Evolutionary conservation across 2,888 invertebrate species (phyloP).

Genomic region (Plagodis pulveraria): DNA sequence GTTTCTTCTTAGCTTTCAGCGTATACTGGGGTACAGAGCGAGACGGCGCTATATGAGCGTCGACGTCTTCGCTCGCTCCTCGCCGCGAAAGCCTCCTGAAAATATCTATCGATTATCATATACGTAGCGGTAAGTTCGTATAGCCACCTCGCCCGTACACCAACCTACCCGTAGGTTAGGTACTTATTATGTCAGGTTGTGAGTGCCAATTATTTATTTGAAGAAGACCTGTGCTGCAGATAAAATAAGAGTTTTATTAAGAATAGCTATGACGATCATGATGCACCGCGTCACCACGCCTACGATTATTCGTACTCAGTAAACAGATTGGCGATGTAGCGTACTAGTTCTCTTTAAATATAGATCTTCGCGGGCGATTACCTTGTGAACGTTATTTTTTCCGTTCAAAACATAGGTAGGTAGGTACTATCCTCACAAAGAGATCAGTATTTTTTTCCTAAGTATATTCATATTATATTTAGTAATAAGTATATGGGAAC

Average conservation of each 20-base stretch:
- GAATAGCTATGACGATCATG: constrained; percentile 44
- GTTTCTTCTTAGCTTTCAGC: constrained; percentile 39
- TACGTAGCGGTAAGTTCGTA: constrained; percentile 69
- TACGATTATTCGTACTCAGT: constrained; percentile 44
- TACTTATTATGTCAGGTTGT: constrained; percentile 62
- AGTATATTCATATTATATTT: constrained; percentile 2
- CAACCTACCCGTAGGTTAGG: background rate
- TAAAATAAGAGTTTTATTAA: constrained; percentile 1
- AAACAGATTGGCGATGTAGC: constrained; percentile 51
- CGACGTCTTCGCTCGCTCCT: constrained; percentile 58
- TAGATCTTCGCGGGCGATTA: constrained; percentile 51
- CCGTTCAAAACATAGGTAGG: constrained; percentile 13
- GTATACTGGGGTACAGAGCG: constrained; percentile 67
- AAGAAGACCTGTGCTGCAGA: constrained; percentile 59
- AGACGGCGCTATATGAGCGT: constrained; percentile 62
- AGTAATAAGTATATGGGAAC: constrained; percentile 23
- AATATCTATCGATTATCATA: constrained; percentile 85
- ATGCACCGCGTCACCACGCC: constrained; percentile 52
- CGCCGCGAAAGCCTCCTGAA: constrained; percentile 83
- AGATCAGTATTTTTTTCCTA: constrained; percentile 6
- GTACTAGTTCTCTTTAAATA: constrained; percentile 47
- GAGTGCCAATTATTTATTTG: constrained; percentile 81
- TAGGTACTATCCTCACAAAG: background rate
- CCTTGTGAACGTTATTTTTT: constrained; percentile 45
- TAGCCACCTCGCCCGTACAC: constrained; percentile 63